Evolutionary conservation across 2,888 invertebrate genomes (phyloP).

Genomic region (Lasioglossum zephyrum): DNA sequence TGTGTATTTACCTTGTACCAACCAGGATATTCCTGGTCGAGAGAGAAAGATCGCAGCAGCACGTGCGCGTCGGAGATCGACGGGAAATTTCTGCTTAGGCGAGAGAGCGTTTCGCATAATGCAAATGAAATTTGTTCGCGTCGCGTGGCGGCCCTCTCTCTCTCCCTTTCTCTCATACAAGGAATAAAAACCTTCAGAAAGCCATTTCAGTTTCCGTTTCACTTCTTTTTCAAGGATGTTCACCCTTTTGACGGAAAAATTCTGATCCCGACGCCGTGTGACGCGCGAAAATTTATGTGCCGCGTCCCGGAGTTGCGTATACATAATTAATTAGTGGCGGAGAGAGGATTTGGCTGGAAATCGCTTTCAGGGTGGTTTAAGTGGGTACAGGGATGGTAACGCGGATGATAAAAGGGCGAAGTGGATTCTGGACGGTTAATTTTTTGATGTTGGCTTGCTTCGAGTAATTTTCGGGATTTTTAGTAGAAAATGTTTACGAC

Average conservation of each 20-base stretch:
- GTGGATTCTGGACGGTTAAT: neutral
- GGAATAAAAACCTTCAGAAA: neutral
- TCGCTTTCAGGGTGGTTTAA: neutral
- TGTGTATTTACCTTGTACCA: conserved; percentile 23
- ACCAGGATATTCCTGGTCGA: neutral
- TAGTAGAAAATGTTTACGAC: no score
- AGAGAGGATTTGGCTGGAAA: neutral
- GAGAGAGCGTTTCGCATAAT: conserved; percentile 1
- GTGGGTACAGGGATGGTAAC: neutral
- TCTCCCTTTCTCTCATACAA: no score
- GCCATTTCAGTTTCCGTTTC: neutral
- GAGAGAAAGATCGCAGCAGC: neutral
- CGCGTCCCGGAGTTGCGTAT: neutral
- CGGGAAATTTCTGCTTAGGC: conserved; percentile 8
- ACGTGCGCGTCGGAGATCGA: neutral
- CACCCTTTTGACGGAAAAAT: neutral
- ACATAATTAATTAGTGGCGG: conserved; percentile 1
- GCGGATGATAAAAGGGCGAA: neutral
- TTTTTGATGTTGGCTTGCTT: neutral
- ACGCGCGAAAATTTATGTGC: neutral
- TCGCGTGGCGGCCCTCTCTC: neutral
- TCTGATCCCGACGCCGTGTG: neutral
- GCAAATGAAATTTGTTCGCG: conserved; percentile 33
- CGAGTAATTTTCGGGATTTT: neutral
- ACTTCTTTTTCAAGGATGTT: neutral